phyloP scores from a whole-genome alignment of 2,113 vertebrate species.

The Chrysochloris asiatica region DNA sequence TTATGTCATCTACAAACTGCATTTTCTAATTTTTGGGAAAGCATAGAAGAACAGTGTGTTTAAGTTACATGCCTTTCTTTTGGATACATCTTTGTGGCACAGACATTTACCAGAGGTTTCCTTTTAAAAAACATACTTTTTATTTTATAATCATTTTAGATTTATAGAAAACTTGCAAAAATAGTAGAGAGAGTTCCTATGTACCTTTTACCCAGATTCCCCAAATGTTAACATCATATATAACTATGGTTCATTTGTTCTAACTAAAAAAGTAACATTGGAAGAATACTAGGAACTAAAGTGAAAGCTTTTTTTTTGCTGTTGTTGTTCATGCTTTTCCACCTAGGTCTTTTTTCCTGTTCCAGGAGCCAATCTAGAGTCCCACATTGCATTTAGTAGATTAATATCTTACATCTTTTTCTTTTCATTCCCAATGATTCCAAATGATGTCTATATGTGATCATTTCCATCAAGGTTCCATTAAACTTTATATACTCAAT shows the following conservation, averaged over 20 bases:
- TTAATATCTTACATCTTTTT: neutral
- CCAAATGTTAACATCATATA: constrained; percentile 27
- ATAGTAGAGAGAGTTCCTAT: neutral
- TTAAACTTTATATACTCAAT: constrained; percentile 31
- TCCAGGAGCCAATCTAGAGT: neutral
- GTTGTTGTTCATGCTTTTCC: constrained; percentile 9
- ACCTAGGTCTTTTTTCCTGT: neutral
- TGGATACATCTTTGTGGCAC: neutral
- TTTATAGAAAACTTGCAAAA: constrained; percentile 23
- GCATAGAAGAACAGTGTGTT: neutral
- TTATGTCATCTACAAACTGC: neutral
- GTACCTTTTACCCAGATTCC: neutral
- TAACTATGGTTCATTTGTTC: neutral
- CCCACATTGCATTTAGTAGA: neutral
- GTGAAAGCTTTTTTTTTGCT: neutral
- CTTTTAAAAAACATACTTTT: neutral
- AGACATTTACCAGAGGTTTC: neutral
- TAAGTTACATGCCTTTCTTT: constrained; percentile 33
- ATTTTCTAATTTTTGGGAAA: constrained; percentile 7
- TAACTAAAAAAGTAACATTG: neutral
- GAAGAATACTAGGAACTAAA: neutral
- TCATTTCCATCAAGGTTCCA: neutral
- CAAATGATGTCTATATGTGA: constrained; percentile 13
- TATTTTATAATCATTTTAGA: constrained; percentile 31
- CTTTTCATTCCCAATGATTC: constrained; percentile 2